Evolutionary conservation across 1,140 invertebrate species (phyloP).

Genomic region (Melanaphis sacchari): DNA sequence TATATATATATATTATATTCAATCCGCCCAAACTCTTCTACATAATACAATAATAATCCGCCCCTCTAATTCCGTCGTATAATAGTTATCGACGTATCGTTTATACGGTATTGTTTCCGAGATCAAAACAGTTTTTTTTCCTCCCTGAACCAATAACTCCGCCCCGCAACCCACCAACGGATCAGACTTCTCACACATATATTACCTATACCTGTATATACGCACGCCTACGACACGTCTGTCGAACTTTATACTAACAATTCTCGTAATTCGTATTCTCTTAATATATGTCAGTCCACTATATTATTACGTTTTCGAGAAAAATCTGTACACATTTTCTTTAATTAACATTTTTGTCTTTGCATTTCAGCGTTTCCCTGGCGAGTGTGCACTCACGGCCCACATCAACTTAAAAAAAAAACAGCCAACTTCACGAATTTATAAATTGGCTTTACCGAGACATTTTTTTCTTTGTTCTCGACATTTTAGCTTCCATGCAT

Average conservation of each 20-base stretch:
- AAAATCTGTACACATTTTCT: background rate
- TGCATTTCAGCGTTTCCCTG: background rate
- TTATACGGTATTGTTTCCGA: slow-evolving; percentile 48
- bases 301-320: background rate
- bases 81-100: slow-evolving; percentile 30
- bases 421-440: background rate
- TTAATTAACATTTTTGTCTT: background rate
- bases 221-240: background rate
- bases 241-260: background rate
- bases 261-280: no score
- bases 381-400: no score
- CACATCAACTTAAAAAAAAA: background rate
- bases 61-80: slow-evolving; percentile 31
- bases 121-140: background rate
- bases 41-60: slow-evolving; percentile 30
- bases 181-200: background rate
- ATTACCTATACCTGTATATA: background rate
- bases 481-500: background rate
- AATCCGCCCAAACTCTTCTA: slow-evolving; percentile 39
- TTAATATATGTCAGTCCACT: background rate
- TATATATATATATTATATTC: background rate
- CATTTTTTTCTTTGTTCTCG: background rate
- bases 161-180: no score
- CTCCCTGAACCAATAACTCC: background rate
- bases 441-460: background rate